phyloP scores from a whole-genome alignment of 2,797 vertebrate genomes.

The Remorina albescens region DNA sequence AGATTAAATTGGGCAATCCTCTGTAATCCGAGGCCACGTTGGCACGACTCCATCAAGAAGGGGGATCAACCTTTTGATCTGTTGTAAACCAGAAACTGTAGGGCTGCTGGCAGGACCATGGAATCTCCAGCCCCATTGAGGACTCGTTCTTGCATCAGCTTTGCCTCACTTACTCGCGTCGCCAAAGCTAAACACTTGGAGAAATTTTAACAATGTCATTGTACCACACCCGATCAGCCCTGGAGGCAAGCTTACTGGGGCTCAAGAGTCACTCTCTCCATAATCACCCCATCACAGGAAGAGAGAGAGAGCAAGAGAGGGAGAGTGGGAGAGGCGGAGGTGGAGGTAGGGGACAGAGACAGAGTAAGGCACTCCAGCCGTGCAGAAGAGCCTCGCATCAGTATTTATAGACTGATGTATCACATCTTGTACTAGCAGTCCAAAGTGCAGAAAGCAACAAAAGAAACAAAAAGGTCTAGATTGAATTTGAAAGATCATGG shows the following conservation, averaged over 20 bases:
- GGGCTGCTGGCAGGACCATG: conserved; percentile 21
- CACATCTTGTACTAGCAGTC: conserved; percentile 47
- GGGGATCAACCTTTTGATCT: conserved; percentile 70
- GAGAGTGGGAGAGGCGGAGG: conserved; percentile 19
- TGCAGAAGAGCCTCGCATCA: conserved; percentile 57
- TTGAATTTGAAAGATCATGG: background rate
- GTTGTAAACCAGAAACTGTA: conserved; percentile 26
- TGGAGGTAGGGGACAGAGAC: conserved; percentile 48
- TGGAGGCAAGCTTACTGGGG: conserved; percentile 66
- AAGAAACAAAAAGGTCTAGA: conserved; percentile 41
- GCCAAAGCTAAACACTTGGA: conserved; percentile 53
- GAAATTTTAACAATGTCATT: conserved; percentile 69
- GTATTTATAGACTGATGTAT: conserved; percentile 68
- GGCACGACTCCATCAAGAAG: conserved; percentile 33
- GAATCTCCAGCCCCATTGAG: conserved; percentile 43
- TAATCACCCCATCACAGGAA: conserved; percentile 67
- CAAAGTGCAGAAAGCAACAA: conserved; percentile 51
- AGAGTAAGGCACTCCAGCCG: conserved; percentile 52
- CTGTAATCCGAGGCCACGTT: conserved; percentile 52
- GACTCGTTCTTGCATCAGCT: conserved; percentile 47
- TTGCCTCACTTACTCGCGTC: conserved; percentile 37
- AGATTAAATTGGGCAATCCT: conserved; percentile 66
- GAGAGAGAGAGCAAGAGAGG: conserved; percentile 22
- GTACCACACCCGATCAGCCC: conserved; percentile 60
- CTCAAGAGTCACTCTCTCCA: conserved; percentile 71